Conservation (phyloP, 2,888 invertebrate species). For the Zelleria hepariella region DNA sequence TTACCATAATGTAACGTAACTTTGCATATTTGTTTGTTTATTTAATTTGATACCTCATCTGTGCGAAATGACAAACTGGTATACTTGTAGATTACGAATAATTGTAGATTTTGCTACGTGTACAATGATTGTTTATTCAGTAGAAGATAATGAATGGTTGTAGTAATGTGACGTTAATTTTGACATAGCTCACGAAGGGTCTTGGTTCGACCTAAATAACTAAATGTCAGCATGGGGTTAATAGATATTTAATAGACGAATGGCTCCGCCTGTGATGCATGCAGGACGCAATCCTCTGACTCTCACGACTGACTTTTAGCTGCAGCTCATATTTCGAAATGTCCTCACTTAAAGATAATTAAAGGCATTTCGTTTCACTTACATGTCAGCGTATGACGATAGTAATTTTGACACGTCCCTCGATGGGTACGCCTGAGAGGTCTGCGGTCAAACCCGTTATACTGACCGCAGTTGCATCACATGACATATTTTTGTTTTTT, state of each 20-base stretch:
- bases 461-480: background rate
- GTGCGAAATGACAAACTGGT: background rate
- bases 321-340: slow-evolving; percentile 13
- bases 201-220: background rate
- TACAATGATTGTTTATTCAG: background rate
- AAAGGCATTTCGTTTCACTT: slow-evolving; percentile 5
- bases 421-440: background rate
- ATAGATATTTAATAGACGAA: slow-evolving; percentile 32
- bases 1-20: slow-evolving; percentile 7
- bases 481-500: background rate
- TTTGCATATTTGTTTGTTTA: background rate
- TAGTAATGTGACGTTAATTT: background rate
- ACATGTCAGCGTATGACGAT: background rate
- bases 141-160: background rate
- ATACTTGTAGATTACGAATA: no score
- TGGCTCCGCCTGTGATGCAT: background rate
- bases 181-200: background rate
- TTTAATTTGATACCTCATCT: background rate
- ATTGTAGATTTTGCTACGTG: no score
- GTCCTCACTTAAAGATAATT: slow-evolving; percentile 15
- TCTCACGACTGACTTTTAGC: slow-evolving; percentile 27
- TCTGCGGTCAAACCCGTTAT: background rate
- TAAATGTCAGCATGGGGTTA: slow-evolving; percentile 27
- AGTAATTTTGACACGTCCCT: background rate
- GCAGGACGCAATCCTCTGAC: slow-evolving; percentile 15